Evolutionary conservation across 53 echinoderm and acorn worm genomes (phyloP), one percentile per base, ranked within the genome.

Genomic region (Arbacia lixula): DNA sequence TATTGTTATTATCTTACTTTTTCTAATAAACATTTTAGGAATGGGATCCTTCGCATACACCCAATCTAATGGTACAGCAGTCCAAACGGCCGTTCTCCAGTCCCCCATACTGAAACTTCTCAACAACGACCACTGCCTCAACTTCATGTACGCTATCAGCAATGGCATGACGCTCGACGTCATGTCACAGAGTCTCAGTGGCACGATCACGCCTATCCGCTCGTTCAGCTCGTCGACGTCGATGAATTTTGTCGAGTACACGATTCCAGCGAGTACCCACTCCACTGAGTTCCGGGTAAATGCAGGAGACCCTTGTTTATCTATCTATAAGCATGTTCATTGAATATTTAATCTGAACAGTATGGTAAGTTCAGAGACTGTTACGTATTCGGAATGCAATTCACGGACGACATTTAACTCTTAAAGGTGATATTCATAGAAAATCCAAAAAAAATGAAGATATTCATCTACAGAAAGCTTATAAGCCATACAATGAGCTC

Each of bases 81-180:
- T 28, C 17, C 26, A 42, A 3, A 12, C 36, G 12, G 82, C 82
- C 28, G 35, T 19, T 19, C 31, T 81, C 39, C 5, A 6, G 42
- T 4, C 82, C 4, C 39, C 79, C 24, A 5, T 16, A 1, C 2
- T 81, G 32, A 19, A 62, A 1, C 28, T 40, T 8, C 6, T 2
- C 8, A 31, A 9, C 6, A 63, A 62, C 33, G 42, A 81, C 20
- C 16, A 64, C 50, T 81, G 82, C 52, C n/a, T 81, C 41, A 1
- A 2, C 2, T 42, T 63, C 49, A 3, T 19, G 30, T 81, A 64
- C 64, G 82, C 82, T 17, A 4, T 63, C 30, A 17, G 32, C 22
- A 64, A 32, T 21, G 49, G 30, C 50, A 81, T 81, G 82, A 27
- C 27, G 40, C 62, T 81, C 10, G 64, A 81, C 27, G 33, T 81